Evolutionary conservation across 53 echinoderm and acorn worm species (phyloP).

Genomic region (Echinarachnius parma): DNA sequence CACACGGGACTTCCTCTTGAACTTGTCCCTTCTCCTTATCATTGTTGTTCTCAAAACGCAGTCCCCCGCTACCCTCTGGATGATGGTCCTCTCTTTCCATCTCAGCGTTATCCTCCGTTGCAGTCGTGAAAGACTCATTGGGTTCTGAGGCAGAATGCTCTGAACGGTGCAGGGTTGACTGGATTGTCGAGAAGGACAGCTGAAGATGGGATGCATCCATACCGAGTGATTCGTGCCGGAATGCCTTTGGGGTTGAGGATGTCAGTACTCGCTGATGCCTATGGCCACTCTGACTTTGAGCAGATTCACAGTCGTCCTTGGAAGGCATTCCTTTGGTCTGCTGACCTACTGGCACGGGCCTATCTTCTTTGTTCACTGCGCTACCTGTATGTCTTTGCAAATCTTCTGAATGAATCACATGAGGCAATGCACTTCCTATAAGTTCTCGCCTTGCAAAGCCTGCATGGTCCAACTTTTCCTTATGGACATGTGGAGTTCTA

Average conservation of each 20-base stretch:
- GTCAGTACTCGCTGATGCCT: constrained; percentile 2
- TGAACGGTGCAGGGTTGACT: constrained; percentile 4
- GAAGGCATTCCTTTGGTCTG: constrained; percentile 1
- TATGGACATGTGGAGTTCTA: constrained; percentile 1
- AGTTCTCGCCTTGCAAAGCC: constrained; percentile 7
- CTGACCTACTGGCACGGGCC: constrained; percentile 5
- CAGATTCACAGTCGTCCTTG: constrained; percentile 6
- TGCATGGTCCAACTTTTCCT: constrained; percentile 29
- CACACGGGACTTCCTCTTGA: constrained; percentile 9
- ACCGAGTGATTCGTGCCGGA: constrained; percentile 36
- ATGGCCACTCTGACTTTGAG: constrained; percentile 14
- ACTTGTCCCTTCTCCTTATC: too few relatives aligned
- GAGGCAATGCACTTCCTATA: background rate
- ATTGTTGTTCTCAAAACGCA: background rate
- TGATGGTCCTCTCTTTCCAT: too few relatives aligned
- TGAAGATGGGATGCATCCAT: constrained; percentile 16
- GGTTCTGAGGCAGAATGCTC: background rate
- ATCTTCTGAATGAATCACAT: constrained; percentile 10
- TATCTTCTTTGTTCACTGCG: background rate
- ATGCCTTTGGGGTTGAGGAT: constrained; percentile 44
- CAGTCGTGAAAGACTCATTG: constrained; percentile 6
- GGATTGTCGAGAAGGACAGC: constrained; percentile 39
- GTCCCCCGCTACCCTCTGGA: too few relatives aligned
- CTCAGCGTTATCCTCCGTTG: background rate
- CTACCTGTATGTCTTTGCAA: constrained; percentile 4